Percentiles rank a stretch among this genome's conserved stretches.
Evolutionary conservation across 2,113 vertebrate genomes (phyloP).

Genomic region (Hippocampus abdominalis): DNA sequence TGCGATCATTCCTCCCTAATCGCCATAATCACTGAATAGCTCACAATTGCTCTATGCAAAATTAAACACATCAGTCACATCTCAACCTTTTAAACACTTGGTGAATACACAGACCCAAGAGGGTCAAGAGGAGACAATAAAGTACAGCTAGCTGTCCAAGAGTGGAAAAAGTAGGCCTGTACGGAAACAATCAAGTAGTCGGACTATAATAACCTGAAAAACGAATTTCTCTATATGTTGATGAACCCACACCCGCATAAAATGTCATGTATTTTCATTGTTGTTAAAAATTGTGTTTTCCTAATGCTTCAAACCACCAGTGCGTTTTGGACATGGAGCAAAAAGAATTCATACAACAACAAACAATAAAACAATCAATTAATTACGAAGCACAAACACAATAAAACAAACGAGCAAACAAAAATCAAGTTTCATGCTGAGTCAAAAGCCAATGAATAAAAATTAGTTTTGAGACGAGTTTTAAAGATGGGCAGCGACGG

Average conservation of each 20-base stretch:
- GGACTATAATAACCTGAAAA: background rate
- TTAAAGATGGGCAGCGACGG: no score
- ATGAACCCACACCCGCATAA: background rate
- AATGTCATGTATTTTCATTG: background rate
- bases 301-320: background rate
- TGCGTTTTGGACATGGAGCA: background rate
- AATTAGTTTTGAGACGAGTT: no score
- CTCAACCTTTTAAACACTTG: conserved; percentile 17
- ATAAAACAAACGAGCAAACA: no score
- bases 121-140: background rate
- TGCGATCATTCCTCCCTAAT: conserved; percentile 27
- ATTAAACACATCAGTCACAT: conserved; percentile 32
- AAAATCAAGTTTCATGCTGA: no score
- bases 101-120: conserved; percentile 7
- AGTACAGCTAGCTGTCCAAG: background rate
- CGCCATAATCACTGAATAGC: conserved; percentile 28
- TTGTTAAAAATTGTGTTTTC: background rate
- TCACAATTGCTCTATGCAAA: conserved; percentile 18
- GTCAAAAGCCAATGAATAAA: no score
- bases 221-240: background rate
- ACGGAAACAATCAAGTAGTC: no score
- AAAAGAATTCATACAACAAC: no score
- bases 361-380: no score
- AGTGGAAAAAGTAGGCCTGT: background rate
- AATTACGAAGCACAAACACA: no score